Evolutionary conservation across 2,797 vertebrate species (phyloP), one percentile per base, ranked within the genome.

Genomic region (Steatocranus sp.): DNA sequence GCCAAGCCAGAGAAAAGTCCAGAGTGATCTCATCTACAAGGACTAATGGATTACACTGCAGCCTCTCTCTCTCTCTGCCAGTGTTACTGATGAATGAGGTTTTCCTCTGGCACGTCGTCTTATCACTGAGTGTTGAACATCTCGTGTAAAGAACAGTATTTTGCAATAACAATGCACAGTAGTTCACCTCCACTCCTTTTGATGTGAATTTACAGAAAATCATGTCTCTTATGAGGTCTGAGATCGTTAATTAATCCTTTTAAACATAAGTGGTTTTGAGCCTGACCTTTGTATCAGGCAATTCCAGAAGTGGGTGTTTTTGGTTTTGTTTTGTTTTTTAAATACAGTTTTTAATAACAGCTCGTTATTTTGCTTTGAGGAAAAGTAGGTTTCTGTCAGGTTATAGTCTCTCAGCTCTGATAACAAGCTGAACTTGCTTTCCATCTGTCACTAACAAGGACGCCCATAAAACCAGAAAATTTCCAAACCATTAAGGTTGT

Each of bases 371-470:
- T 80, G 38, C 77, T 82, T 49, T 20, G 25, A 53, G 80, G 11
- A 36, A 54, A 36, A 66, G 84, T 86, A 85, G 86, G 75, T 87
- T 78, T 86, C 70, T 85, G 80, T 91, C 90, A 83, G 79, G 56
- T 85, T 85, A 17, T 87, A 54, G 84, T 87, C 92, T 27, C 79
- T 83, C 68, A 76, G 36, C 78, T 49, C 83, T 70, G 88, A 93
- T 92, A 94, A 93, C 85, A 75, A 88, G 86, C 79, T 87, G 66
- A 81, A 90, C 88, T 92, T 94, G 92, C 85, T 91, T 83, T 90
- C 73, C 79, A 74, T 95, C 77, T 88, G 86, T 91, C 88, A 70
- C 51, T 80, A 80, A 66, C 80, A 43, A 36, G 23, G 75, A 78
- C 81, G 43, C 78, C 82, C 53, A 83, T 20, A 34, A 75, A 25